Evolutionary conservation across 2,888 invertebrate species (phyloP).

Genomic region (Nephrotoma appendiculata): DNA sequence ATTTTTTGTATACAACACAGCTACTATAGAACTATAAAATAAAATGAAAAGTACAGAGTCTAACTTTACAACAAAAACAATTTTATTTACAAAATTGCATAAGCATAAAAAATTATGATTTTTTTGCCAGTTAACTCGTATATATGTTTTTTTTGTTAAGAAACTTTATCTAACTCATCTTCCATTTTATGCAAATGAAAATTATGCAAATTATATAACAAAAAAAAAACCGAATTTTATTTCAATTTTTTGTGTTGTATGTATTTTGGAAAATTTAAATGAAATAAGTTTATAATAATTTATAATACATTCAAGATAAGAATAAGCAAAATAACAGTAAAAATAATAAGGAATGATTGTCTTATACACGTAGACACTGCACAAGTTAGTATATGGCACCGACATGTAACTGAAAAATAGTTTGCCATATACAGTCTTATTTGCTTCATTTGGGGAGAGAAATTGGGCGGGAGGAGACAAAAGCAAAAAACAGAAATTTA

Average conservation of each 20-base stretch:
- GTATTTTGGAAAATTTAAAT: not conserved
- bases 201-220: not conserved
- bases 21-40: not conserved
- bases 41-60: not conserved
- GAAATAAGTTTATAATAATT: not conserved
- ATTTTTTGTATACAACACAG: not conserved
- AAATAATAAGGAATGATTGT: not conserved
- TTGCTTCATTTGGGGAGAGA: not conserved
- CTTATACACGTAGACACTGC: not conserved
- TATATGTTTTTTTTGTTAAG: not conserved
- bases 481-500: not conserved
- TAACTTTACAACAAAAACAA: not conserved
- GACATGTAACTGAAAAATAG: not conserved
- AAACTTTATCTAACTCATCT: not conserved
- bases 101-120: not conserved
- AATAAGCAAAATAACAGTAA: not conserved
- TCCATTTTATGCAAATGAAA: not conserved
- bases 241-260: not conserved
- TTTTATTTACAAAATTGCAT: not conserved
- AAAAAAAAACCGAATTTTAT: not conserved
- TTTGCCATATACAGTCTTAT: not conserved
- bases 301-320: not conserved
- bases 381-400: not conserved
- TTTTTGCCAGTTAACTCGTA: not conserved
- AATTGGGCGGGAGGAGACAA: not conserved